A percentile compares a stretch with the other conserved stretches of the same genome.
These are phyloP conservation scores for Cydia splendana DNA, from an alignment of 1,140 invertebrate species.

Conservation along the genomic window DNA sequence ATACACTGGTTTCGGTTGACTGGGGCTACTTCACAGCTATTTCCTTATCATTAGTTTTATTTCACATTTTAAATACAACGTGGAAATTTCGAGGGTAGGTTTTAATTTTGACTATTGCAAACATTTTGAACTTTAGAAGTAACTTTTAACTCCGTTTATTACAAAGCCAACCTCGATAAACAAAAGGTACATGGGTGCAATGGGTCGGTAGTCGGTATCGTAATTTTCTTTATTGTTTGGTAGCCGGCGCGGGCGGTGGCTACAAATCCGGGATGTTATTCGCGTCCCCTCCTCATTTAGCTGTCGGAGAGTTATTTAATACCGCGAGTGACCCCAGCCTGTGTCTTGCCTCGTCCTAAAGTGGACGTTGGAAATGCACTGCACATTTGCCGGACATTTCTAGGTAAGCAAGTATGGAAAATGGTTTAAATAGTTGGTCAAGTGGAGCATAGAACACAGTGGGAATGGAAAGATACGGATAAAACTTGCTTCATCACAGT, in stretches of 20 bases:
- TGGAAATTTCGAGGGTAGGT: not conserved
- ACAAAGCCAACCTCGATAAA: constrained; percentile 30
- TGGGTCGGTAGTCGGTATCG: constrained; percentile 45
- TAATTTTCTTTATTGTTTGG: constrained; percentile 54
- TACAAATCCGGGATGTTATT: constrained; percentile 46
- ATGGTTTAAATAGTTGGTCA: constrained; percentile 3
- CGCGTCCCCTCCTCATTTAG: constrained; percentile 74
- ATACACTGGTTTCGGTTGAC: too few species aligned
- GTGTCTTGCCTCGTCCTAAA: constrained; percentile 45
- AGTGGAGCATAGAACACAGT: constrained; percentile 44
- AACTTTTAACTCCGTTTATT: constrained; percentile 13
- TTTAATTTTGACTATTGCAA: not conserved
- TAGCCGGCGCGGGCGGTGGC: constrained; percentile 41
- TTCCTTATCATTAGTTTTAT: too few species aligned
- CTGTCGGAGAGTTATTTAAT: constrained; percentile 77
- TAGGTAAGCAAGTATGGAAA: constrained; percentile 18
- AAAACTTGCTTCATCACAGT: not conserved
- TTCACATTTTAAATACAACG: too few species aligned
- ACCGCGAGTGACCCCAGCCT: constrained; percentile 67
- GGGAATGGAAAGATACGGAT: not conserved
- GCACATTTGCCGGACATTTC: constrained; percentile 65
- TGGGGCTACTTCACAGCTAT: too few species aligned
- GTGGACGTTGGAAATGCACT: constrained; percentile 63
- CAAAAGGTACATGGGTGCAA: constrained; percentile 29
- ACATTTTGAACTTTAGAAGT: not conserved